These are phyloP conservation scores for Pinna nobilis DNA, from an alignment of 1,140 invertebrate genomes.

Conservation along the genomic window DNA sequence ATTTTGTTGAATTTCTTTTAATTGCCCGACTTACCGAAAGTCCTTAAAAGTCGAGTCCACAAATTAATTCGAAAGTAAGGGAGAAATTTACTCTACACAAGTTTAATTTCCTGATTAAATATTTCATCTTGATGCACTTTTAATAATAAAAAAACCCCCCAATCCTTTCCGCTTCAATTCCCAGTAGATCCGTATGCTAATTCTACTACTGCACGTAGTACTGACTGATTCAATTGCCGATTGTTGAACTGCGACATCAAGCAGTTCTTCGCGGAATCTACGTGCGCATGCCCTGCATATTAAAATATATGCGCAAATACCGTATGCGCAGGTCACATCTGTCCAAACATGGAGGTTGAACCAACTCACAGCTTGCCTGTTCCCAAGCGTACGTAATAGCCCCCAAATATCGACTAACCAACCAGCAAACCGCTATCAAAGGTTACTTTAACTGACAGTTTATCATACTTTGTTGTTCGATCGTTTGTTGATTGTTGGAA, in stretches of 20 bases:
- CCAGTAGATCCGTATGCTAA: slow-evolving; percentile 40
- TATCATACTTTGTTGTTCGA: slow-evolving; percentile 73
- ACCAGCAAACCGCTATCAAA: slow-evolving; percentile 72
- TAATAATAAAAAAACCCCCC: too few relatives aligned
- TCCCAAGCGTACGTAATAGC: slow-evolving; percentile 71
- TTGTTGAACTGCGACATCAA: slow-evolving; percentile 27
- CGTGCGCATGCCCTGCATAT: slow-evolving; percentile 67
- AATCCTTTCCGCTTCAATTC: slow-evolving; percentile 43
- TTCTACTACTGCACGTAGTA: slow-evolving; percentile 32
- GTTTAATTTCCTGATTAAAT: too few relatives aligned
- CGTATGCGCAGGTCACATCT: slow-evolving; percentile 73
- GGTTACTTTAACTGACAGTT: slow-evolving; percentile 72
- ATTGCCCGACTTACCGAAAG: too few relatives aligned
- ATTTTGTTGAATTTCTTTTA: too few relatives aligned
- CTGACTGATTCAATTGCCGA: neutral
- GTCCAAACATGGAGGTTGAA: slow-evolving; percentile 74
- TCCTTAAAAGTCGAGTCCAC: too few relatives aligned
- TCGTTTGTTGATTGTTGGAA: slow-evolving; percentile 73
- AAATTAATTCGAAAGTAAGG: too few relatives aligned
- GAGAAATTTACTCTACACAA: too few relatives aligned
- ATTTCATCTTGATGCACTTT: too few relatives aligned
- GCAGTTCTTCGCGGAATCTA: slow-evolving; percentile 57
- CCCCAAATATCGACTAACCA: slow-evolving; percentile 71
- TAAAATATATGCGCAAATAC: slow-evolving; percentile 64
- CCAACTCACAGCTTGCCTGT: slow-evolving; percentile 65